phyloP scores from a whole-genome alignment of 2,888 invertebrate genomes.

The Chalcosyrphus nemorum region DNA sequence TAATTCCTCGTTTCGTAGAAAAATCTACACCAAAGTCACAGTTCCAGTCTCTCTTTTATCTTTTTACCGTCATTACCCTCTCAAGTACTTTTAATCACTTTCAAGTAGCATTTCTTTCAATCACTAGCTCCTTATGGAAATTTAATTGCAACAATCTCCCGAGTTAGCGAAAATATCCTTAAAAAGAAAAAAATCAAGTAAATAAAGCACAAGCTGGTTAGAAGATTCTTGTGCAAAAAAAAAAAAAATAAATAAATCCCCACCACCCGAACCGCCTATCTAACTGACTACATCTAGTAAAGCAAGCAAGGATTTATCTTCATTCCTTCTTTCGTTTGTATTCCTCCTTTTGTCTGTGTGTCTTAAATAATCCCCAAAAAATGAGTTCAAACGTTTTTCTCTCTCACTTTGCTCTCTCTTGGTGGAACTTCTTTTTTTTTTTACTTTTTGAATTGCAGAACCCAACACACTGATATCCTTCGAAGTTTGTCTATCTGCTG shows the following conservation, averaged over 20 bases:
- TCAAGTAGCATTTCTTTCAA: neutral
- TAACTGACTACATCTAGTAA: neutral
- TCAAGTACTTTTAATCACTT: neutral
- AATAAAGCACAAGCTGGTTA: constrained; percentile 5
- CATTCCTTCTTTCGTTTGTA: neutral
- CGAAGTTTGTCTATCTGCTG: constrained; percentile 19
- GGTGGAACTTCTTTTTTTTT: neutral
- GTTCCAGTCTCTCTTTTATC: no score
- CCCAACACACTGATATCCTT: constrained; percentile 17
- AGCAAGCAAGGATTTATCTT: constrained; percentile 23
- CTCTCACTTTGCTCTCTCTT: neutral
- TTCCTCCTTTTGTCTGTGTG: neutral
- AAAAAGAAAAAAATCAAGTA: constrained; percentile 9
- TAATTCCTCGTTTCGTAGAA: no score
- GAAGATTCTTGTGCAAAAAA: constrained; percentile 10
- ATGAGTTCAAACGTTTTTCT: constrained; percentile 32
- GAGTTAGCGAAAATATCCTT: neutral
- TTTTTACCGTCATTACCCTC: neutral
- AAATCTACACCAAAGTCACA: no score
- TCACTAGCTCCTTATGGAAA: constrained; percentile 26
- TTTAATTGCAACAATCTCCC: constrained; percentile 39
- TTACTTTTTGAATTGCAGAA: neutral
- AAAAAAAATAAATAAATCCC: no score
- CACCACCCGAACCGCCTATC: neutral
- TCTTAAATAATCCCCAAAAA: constrained; percentile 37